Base-by-base conservation (phyloP, 2,888 invertebrate species). In the Mythimna vitellina region DNA sequence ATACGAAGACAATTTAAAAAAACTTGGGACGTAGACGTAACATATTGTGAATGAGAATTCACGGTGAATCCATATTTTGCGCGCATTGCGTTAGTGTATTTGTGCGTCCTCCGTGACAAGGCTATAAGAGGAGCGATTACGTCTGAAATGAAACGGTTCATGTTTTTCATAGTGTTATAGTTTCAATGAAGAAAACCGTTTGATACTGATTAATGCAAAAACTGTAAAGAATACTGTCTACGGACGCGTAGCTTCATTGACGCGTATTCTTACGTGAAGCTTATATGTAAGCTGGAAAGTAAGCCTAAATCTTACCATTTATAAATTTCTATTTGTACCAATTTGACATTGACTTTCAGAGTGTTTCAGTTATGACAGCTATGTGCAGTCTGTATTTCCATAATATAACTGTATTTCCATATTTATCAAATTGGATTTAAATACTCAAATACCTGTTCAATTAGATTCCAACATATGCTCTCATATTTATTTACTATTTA, bases 61-160 rank as follows among this genome's bases (percentile, higher is more conserved):
- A 57, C 56, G 83, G 83, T 84, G 85, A 87, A 86, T 90, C 85
- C 89, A 89, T 88, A 90, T 92, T 90, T 90, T 86, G 88, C 89
- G 86, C 88, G 84, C 84, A 87, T 83, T 81, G 86, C 87, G 84
- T 88, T 91, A 88, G 86, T 89, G 78, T 87, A 90, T 91, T 88
- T 88, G 90, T 89, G 88, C 89, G 87, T 89, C 87, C 88, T 86
- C 86, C 73, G 78, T 73, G 73, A 78, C 72, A 54, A 76, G 87
- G 93, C 91, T 84, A 84, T 51, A 38, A 87, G 83, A 87, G 0
- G 0, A 62, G 89, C 88, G 89, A 32, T 62, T 56, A 20, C 9
- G 7, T 8, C 17, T 8, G 3, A 56, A 56, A 56, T 17, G 20
- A 12, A 35, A 25, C 25, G 10, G 2, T 10, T 10, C 1, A 32